Percentiles rank a stretch among this genome's conserved stretches.
phyloP scores from a whole-genome alignment of 2,113 vertebrate species.

The Cyprichromis sp. region DNA sequence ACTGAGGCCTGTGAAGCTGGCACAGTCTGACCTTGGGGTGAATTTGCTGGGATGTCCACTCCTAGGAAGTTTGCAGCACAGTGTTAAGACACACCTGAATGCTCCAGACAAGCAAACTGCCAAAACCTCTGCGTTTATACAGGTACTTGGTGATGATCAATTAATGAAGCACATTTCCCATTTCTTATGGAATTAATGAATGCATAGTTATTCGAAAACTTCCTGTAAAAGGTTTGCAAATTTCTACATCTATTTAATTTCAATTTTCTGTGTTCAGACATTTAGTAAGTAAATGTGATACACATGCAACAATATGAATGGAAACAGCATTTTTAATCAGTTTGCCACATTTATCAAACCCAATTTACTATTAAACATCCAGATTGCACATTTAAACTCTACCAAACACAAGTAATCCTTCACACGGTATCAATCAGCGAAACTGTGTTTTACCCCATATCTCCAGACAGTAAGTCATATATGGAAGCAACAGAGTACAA shows the following conservation, averaged over 20 bases:
- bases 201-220: background rate
- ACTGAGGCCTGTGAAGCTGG: background rate
- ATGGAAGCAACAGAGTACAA: too few relatives aligned
- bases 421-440: background rate
- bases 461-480: too few relatives aligned
- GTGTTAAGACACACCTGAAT: background rate
- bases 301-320: background rate
- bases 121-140: background rate
- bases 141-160: background rate
- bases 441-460: background rate
- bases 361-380: background rate
- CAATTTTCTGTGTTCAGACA: background rate
- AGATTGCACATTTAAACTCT: background rate
- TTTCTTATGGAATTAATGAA: background rate
- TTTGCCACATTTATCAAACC: background rate
- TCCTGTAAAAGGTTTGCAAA: background rate
- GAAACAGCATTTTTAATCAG: background rate
- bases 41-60: background rate
- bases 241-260: background rate
- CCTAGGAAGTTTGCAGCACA: background rate
- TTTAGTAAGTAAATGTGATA: background rate
- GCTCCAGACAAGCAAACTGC: background rate
- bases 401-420: background rate
- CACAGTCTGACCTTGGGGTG: background rate
- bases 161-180: background rate